Evolutionary conservation across 2,888 invertebrate genomes (phyloP).

Genomic region (Himalopsyche japonica): DNA sequence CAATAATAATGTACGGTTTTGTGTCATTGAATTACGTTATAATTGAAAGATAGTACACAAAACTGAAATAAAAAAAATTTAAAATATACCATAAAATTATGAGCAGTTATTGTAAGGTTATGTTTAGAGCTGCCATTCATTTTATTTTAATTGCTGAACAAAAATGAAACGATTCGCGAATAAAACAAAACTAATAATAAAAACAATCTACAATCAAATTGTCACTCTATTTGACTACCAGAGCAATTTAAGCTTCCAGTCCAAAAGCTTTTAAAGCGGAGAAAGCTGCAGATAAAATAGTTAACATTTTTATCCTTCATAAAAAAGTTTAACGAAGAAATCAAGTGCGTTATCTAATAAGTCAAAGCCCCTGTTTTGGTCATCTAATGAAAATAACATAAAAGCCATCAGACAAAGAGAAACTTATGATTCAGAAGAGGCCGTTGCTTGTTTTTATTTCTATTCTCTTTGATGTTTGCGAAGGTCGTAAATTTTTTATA

Average conservation of each 20-base stretch:
- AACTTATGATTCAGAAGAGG: constrained; percentile 51
- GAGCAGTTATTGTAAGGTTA: too few relatives aligned
- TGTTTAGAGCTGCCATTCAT: too few relatives aligned
- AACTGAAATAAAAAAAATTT: too few relatives aligned
- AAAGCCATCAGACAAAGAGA: constrained; percentile 21
- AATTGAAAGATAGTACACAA: too few relatives aligned
- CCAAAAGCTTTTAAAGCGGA: not conserved
- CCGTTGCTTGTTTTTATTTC: constrained; percentile 45
- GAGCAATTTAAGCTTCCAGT: not conserved
- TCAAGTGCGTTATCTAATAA: not conserved
- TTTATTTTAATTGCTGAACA: too few relatives aligned
- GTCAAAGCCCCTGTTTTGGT: not conserved
- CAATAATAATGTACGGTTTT: too few relatives aligned
- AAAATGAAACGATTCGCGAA: too few relatives aligned
- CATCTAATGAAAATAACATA: constrained; percentile 8
- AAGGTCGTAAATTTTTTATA: constrained; percentile 31
- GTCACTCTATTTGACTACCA: constrained; percentile 7
- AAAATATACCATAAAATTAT: too few relatives aligned
- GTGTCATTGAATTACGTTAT: too few relatives aligned
- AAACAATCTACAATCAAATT: constrained; percentile 1
- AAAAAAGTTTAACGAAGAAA: not conserved
- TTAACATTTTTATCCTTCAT: not conserved
- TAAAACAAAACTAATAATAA: not conserved
- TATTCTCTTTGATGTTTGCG: constrained; percentile 24
- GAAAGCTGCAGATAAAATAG: not conserved